These are phyloP conservation scores for Drosophila varians DNA, from an alignment of 1,140 invertebrate genomes.

Conservation along the genomic window DNA sequence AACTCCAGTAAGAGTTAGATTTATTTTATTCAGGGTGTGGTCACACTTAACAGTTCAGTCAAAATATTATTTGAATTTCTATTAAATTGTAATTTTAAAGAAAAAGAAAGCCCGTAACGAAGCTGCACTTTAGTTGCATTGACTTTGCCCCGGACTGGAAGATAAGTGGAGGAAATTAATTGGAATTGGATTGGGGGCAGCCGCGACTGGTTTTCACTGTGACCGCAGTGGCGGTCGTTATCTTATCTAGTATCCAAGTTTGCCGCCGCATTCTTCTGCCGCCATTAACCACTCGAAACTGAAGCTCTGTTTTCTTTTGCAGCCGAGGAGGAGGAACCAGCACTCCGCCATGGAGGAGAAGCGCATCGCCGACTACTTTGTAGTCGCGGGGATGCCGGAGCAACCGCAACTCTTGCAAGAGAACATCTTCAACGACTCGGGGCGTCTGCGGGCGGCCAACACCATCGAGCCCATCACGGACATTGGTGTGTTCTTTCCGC, in stretches of 20 bases:
- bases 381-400: conserved; percentile 96
- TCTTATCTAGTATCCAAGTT: conserved; percentile 27
- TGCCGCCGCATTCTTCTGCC: not conserved
- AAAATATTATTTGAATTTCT: not conserved
- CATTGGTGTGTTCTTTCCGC: conserved; percentile 94
- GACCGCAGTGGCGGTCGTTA: conserved; percentile 1
- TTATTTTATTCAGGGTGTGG: no score
- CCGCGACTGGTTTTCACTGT: conserved; percentile 3
- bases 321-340: conserved; percentile 3
- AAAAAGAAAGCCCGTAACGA: not conserved
- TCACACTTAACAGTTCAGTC: no score
- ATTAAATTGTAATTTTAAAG: not conserved
- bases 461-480: conserved; percentile 96
- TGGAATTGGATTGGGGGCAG: conserved; percentile 4
- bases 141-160: not conserved
- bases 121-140: not conserved
- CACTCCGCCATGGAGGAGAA: conserved; percentile 91
- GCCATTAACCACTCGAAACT: conserved; percentile 27
- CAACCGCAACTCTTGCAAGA: conserved; percentile 92
- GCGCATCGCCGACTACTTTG: conserved; percentile 97
- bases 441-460: conserved; percentile 89
- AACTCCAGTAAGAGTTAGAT: no score
- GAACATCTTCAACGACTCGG: conserved; percentile 90
- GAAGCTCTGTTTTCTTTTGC: conserved; percentile 3
- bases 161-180: conserved; percentile 19